Base-by-base conservation (phyloP, 2,113 vertebrate species). In the Vulpes vulpes region DNA sequence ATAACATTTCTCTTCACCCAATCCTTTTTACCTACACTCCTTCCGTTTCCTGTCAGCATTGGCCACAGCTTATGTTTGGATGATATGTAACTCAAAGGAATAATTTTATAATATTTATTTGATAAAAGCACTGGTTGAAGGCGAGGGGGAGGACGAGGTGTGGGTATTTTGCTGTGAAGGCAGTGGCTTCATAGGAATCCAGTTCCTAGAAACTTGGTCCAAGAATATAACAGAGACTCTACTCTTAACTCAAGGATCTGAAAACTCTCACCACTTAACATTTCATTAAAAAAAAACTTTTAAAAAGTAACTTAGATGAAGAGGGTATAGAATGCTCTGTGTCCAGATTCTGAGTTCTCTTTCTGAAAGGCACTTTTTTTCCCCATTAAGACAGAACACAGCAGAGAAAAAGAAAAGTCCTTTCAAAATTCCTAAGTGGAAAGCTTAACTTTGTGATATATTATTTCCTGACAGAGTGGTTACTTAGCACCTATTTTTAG, bases 381-480 rank as follows among this genome's bases (percentile, higher is more conserved):
- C 23, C 49, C 4, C 32, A 4, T 53, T 81, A 51, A 19, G 83
- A 86, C 19, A 91, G 62, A 81, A 95, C 60, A 86, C 65, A 62
- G 65, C 1, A 81, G 53, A 96, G 88, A 64, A 84, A 76, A 97
- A 94, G 62, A 86, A 85, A 86, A 57, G 25, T 17, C 53, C 20
- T 95, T 94, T 87, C 32, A 55, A 35, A 62, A 60, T 79, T 90
- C 69, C 10, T 87, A 79, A 94, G 43, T 55, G 30, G 78, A 90
- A 90, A 92, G 23, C 67, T 67, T 92, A 60, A 57, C 67, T 92
- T 10, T 65, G 62, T 64, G 19, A 79, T 53, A 6, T 53, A 51
- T 79, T 55, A 76, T 98, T 97, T 96, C 85, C 38, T 76, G 74
- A 60, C 23, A 38, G 2, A 93, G n/a, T 25, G 30, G 49, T 2